phyloP scores from a whole-genome alignment of 2,797 vertebrate genomes.

The Coregonus suidteri region DNA sequence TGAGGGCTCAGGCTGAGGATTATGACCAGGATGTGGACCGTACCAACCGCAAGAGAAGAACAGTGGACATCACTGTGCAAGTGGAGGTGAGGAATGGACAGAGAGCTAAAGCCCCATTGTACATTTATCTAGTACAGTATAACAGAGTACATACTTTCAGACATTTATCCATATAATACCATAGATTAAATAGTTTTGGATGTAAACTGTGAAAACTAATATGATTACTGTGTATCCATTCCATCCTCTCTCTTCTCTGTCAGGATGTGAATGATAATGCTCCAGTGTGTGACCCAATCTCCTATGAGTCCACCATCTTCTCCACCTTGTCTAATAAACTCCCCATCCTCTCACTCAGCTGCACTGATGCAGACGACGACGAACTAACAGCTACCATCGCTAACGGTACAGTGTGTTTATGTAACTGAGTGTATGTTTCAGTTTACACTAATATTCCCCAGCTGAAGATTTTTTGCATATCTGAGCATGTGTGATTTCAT shows the following conservation, averaged over 20 bases:
- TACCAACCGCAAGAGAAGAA: constrained; percentile 12
- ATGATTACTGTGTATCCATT: neutral
- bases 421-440: neutral
- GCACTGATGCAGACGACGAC: constrained; percentile 23
- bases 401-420: constrained; percentile 22
- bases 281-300: constrained; percentile 32
- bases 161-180: neutral
- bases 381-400: constrained; percentile 28
- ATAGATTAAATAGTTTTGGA: neutral
- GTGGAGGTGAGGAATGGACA: constrained; percentile 22
- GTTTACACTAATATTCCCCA: too few relatives aligned
- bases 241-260: neutral
- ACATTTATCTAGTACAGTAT: neutral
- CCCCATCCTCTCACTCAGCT: constrained; percentile 20
- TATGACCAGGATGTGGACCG: constrained; percentile 39
- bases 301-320: constrained; percentile 34
- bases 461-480: neutral
- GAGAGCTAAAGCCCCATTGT: neutral
- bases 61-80: constrained; percentile 4
- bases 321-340: constrained; percentile 21
- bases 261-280: constrained; percentile 38
- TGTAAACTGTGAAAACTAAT: neutral
- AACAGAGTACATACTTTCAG: neutral
- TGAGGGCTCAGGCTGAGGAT: constrained; percentile 31
- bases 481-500: neutral